Percentiles rank a stretch among this genome's conserved stretches.
Evolutionary conservation across 2,113 vertebrate species (phyloP).

Genomic region (Ursus arctos): DNA sequence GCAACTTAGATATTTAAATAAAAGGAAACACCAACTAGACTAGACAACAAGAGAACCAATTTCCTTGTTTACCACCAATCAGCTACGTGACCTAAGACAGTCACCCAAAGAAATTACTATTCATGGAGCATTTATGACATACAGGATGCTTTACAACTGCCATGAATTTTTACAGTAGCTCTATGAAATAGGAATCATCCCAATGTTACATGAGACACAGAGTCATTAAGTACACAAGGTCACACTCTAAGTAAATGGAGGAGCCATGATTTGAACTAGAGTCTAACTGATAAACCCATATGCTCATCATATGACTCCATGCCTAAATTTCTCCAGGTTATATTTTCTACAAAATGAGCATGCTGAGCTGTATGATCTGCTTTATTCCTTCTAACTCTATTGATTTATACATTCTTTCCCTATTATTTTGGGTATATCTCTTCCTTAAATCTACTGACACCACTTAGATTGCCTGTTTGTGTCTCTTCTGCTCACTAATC

Average conservation of each 20-base stretch:
- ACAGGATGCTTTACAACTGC: not conserved
- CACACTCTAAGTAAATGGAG: not conserved
- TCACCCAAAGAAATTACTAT: not conserved
- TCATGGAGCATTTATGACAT: not conserved
- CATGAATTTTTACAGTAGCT: not conserved
- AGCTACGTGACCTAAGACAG: not conserved
- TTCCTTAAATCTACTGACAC: not conserved
- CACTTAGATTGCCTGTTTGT: not conserved
- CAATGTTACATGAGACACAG: not conserved
- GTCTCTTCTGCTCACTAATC: not conserved
- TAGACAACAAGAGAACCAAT: not conserved
- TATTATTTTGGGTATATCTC: not conserved
- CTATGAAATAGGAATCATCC: not conserved
- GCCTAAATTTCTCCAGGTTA: not conserved
- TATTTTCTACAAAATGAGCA: not conserved
- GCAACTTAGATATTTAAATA: not conserved
- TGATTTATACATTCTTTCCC: not conserved
- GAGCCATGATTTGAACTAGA: not conserved
- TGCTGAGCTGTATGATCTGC: no score
- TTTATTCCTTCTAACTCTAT: not conserved
- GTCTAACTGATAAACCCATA: not conserved
- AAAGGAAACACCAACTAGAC: not conserved
- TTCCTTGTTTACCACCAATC: not conserved
- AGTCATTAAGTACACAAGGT: not conserved
- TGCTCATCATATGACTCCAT: not conserved